Base-by-base conservation (phyloP, 2,888 invertebrate genomes). In the Hirtodrosophila duncani region DNA sequence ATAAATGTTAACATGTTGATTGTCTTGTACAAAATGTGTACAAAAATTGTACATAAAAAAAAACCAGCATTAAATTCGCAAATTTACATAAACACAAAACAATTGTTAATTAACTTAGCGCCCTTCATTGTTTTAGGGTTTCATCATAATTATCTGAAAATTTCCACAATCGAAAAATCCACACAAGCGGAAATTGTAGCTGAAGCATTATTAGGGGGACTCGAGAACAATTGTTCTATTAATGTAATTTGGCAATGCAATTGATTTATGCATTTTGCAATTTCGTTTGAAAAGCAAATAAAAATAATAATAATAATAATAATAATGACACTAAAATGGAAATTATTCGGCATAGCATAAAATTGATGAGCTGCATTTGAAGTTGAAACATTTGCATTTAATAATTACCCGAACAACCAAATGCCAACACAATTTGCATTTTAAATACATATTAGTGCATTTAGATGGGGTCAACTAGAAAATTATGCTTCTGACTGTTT, bases 251-350 rank as follows among this genome's bases (percentile, higher is more conserved):
- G 53, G 60, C 67, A n/a, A n/a, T n/a, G n/a, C n/a, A n/a, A 81
- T 81, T 75, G 70, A 72, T 81, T 81, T 74, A 74, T 70, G 81
- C 69, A 77, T 63, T 66, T 63, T n/a, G n/a, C 52, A 60, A 78
- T 80, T 66, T n/a, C n/a, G n/a, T n/a, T n/a, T n/a, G n/a, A n/a
- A 69, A 68, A 69, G 63, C 78, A 72, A 80, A 74, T 78, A 69
- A 69, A 60, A 55, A 74, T 62, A 69, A 78, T 72, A 74, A 59
- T 67, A 29, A 70, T 49, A 46, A 53, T 46, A 46, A 45, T 52
- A 29, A 34, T 50, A 38, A 48, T 53, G 36, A 36, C 44, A 38
- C 41, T 56, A 38, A 50, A 52, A 68, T 66, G 51, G 55, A 68
- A 30, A 64, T 39, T 43, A 67, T 29, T 39, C 10, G 18, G 33